Evolutionary conservation across 1,140 invertebrate genomes (phyloP).

Genomic region (Penaeus indicus): DNA sequence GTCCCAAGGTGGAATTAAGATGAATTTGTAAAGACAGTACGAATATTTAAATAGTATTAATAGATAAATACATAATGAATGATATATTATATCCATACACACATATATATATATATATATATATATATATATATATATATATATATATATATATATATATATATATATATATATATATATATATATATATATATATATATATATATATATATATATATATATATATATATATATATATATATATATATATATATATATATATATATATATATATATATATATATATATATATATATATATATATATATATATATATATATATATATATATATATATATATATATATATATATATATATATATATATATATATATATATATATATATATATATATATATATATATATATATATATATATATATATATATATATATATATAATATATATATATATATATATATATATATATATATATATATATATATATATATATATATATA

Average conservation of each 20-base stretch:
- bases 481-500: too few relatives aligned
- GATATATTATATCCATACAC: not conserved
- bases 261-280: too few relatives aligned
- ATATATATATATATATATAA: not conserved
- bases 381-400: not conserved
- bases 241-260: too few relatives aligned
- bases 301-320: not conserved
- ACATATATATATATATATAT: not conserved
- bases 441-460: not conserved
- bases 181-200: too few relatives aligned
- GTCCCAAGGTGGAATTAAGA: too few relatives aligned
- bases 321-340: not conserved
- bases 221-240: too few relatives aligned
- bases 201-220: too few relatives aligned
- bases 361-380: not conserved
- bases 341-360: slow-evolving; percentile 13
- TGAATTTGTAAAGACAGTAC: too few relatives aligned
- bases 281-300: not conserved
- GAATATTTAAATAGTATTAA: too few relatives aligned
- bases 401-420: not conserved
- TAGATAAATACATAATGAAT: too few relatives aligned
- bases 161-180: slow-evolving; percentile 16
- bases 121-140: slow-evolving; percentile 30
- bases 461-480: too few relatives aligned
- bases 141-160: slow-evolving; percentile 26